A percentile compares a stretch with the other conserved stretches of the same genome.
phyloP scores from a whole-genome alignment of 2,888 invertebrate genomes.

The Stictocephala bisonia region DNA sequence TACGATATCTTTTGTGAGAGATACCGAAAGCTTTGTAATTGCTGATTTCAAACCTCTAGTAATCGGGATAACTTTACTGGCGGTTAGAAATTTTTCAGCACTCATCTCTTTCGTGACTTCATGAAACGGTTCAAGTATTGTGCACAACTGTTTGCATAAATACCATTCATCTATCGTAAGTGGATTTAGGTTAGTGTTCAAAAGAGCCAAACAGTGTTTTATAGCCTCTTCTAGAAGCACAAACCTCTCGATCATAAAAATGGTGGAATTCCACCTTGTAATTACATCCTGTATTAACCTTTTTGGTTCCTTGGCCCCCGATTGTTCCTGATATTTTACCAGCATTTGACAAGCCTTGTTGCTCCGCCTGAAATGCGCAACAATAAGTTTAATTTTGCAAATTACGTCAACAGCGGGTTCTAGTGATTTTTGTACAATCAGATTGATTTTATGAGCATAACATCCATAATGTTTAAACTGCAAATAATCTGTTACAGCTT shows the following conservation, averaged over 20 bases:
- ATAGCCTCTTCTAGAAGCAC: conserved; percentile 11
- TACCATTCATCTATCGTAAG: neutral
- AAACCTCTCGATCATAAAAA: conserved; percentile 14
- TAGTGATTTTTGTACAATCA: conserved; percentile 16
- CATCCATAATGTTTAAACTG: conserved; percentile 54
- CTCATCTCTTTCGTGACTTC: conserved; percentile 45
- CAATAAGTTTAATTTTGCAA: conserved; percentile 9
- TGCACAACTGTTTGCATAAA: conserved; percentile 10
- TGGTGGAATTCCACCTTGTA: conserved; percentile 17
- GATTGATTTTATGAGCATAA: conserved; percentile 39
- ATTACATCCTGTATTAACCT: conserved; percentile 5
- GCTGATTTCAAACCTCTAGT: conserved; percentile 21
- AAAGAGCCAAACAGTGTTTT: conserved; percentile 49
- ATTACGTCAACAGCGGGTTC: neutral
- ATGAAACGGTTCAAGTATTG: conserved; percentile 39
- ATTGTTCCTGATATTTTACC: conserved; percentile 8
- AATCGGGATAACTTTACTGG: conserved; percentile 38
- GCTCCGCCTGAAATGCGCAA: conserved; percentile 7
- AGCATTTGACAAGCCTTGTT: neutral
- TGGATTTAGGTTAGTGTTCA: conserved; percentile 12
- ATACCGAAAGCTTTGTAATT: neutral
- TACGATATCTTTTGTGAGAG: neutral
- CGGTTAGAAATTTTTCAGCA: conserved; percentile 40
- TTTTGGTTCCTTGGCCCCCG: conserved; percentile 23
- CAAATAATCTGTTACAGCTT: conserved; percentile 45